phyloP scores from a whole-genome alignment of 1,140 invertebrate genomes.

The Drosophila grimshawi region DNA sequence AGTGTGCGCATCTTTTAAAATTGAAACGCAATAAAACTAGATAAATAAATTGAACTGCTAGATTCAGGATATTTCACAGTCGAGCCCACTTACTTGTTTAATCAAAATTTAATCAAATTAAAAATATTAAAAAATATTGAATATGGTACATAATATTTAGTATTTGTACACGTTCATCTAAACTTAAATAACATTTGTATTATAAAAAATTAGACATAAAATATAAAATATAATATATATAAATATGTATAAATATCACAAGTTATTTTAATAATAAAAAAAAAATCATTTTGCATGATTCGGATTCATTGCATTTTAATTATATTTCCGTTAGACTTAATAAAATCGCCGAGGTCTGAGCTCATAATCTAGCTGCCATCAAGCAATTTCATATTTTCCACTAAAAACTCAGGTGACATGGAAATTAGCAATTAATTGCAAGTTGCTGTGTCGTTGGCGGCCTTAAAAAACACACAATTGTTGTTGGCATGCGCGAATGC shows the following conservation, averaged over 20 bases:
- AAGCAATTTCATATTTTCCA: constrained; percentile 2
- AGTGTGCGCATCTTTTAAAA: too few relatives aligned
- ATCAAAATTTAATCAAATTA: too few relatives aligned
- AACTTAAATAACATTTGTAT: too few relatives aligned
- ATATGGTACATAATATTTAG: too few relatives aligned
- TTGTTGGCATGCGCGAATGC: constrained; percentile 74
- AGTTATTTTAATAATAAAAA: background rate
- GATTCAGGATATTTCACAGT: too few relatives aligned
- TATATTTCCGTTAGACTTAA: constrained; percentile 70
- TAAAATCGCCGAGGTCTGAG: constrained; percentile 30
- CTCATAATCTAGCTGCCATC: constrained; percentile 4
- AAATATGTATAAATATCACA: background rate
- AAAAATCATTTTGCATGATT: constrained; percentile 44
- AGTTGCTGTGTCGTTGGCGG: constrained; percentile 35
- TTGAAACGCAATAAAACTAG: too few relatives aligned
- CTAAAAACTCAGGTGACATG: background rate
- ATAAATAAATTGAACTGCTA: too few relatives aligned
- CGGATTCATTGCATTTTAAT: constrained; percentile 56
- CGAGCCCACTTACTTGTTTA: too few relatives aligned
- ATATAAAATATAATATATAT: too few relatives aligned
- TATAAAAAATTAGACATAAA: background rate
- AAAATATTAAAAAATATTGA: too few relatives aligned
- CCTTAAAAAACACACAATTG: constrained; percentile 20
- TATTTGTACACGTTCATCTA: too few relatives aligned
- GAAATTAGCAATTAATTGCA: constrained; percentile 38